Conservation (phyloP, 64 coral and sea anemone species). For the Acropora yongei region DNA sequence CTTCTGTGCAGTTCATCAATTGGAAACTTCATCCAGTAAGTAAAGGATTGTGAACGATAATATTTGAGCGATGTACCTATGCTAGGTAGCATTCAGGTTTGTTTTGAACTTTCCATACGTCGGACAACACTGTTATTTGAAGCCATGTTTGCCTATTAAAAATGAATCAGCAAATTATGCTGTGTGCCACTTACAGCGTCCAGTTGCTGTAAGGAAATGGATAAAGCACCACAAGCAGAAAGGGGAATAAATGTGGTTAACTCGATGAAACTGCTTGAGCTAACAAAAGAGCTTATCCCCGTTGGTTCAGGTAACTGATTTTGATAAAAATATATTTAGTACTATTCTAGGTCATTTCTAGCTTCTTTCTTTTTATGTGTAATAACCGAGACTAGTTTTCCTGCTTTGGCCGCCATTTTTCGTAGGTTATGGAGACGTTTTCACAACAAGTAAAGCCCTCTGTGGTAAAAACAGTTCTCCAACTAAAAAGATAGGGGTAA, state of each 20-base stretch:
- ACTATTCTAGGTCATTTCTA: background rate
- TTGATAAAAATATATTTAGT: background rate
- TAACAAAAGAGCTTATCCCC: constrained; percentile 7
- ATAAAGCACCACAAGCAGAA: constrained; percentile 7
- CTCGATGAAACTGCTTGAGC: background rate
- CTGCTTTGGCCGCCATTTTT: background rate
- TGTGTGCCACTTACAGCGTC: background rate
- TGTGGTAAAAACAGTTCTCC: background rate
- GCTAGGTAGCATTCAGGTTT: too few species aligned
- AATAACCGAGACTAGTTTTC: constrained; percentile 1
- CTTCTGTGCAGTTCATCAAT: too few species aligned
- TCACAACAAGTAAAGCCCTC: background rate
- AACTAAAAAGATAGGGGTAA: background rate
- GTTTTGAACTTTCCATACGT: too few species aligned
- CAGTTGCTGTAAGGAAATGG: background rate
- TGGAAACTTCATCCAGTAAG: too few species aligned
- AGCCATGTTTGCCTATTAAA: too few species aligned
- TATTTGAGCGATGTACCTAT: too few species aligned
- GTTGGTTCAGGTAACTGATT: constrained; percentile 23
- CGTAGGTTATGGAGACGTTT: background rate
- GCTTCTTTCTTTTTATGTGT: background rate
- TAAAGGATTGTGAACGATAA: too few species aligned
- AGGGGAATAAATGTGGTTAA: constrained; percentile 31
- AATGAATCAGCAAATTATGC: background rate
- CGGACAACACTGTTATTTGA: too few species aligned